These are phyloP conservation scores for Rhorus exstirpatorius DNA, from an alignment of 2,888 invertebrate genomes.

Conservation along the genomic window DNA sequence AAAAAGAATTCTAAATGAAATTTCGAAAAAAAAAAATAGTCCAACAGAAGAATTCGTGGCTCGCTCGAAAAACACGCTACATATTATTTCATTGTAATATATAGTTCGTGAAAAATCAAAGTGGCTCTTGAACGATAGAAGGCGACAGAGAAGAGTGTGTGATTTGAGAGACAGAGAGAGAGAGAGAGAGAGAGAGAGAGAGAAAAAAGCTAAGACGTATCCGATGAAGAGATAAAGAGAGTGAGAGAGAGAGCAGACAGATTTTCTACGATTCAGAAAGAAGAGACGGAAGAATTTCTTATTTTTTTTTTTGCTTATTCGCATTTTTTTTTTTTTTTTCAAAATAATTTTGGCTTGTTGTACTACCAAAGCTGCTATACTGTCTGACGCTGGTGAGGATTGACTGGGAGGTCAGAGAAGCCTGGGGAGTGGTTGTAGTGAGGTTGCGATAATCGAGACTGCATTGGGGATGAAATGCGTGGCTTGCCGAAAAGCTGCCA, in stretches of 20 bases:
- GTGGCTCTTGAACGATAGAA: slow-evolving; percentile 1
- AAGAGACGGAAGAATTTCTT: slow-evolving; percentile 33
- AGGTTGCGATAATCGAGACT: slow-evolving; percentile 84
- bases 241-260: too few species aligned
- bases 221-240: slow-evolving; percentile 48
- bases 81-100: too few species aligned
- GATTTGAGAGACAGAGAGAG: slow-evolving; percentile 28
- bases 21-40: neutral
- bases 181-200: slow-evolving; percentile 44
- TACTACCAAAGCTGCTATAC: slow-evolving; percentile 98
- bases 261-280: slow-evolving; percentile 59
- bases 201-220: slow-evolving; percentile 60
- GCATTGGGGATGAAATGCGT: slow-evolving; percentile 82
- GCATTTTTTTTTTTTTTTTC: slow-evolving; percentile 46
- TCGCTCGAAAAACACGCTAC: neutral
- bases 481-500: slow-evolving; percentile 82
- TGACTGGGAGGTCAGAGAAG: slow-evolving; percentile 84
- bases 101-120: neutral
- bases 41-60: neutral
- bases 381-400: slow-evolving; percentile 91
- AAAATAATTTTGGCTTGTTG: slow-evolving; percentile 88
- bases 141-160: slow-evolving; percentile 34
- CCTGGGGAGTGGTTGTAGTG: slow-evolving; percentile 87
- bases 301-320: slow-evolving; percentile 11
- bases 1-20: neutral